Base-by-base conservation (phyloP, 2,797 vertebrate species). In the Premnoplex brunnescens region DNA sequence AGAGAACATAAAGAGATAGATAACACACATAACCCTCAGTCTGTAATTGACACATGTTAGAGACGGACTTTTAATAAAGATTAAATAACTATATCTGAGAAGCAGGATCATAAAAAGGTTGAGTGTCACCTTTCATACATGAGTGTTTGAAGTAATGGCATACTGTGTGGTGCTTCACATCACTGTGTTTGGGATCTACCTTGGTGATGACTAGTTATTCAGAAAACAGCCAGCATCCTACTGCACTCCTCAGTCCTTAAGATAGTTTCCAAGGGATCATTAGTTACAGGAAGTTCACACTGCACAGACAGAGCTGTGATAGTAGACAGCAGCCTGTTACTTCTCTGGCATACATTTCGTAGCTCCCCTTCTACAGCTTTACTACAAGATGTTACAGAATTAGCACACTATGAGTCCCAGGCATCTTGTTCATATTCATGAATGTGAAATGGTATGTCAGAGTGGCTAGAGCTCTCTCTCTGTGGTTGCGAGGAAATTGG, bases 121-220 rank as follows among this genome's bases (percentile, higher is more conserved):
- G 46, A 58, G 16, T 20, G 37, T 54, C 15, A n/a, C 8, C 28
- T 88, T 62, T 64, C 5, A 17, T 55, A 71, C 19, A 20, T 0
- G 11, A 12, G 10, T 80, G 14, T 75, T 24, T 51, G 36, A 71
- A 85, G 36, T 64, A 56, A 75, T 7, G 32, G 43, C 12, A 55
- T 51, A 14, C 22, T 36, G 12, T 21, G 12, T 10, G 27, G 21
- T 14, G 8, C 20, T 41, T 56, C 0, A 0, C 28, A 49, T 56
- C 48, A 51, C 7, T 0, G 0, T 43, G 8, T 8, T 69, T 21
- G n/a, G 69, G 73, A 39, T 27, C 37, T 68, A 20, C 44, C 14
- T 19, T 34, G 21, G 55, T 73, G 48, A 71, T 20, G 55, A 4
- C 24, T 12, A 46, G 3, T 8, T 48, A 27, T 36, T 43, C 14